These are phyloP conservation scores for Eulithis testata DNA, from an alignment of 2,888 invertebrate species.

Conservation along the genomic window DNA sequence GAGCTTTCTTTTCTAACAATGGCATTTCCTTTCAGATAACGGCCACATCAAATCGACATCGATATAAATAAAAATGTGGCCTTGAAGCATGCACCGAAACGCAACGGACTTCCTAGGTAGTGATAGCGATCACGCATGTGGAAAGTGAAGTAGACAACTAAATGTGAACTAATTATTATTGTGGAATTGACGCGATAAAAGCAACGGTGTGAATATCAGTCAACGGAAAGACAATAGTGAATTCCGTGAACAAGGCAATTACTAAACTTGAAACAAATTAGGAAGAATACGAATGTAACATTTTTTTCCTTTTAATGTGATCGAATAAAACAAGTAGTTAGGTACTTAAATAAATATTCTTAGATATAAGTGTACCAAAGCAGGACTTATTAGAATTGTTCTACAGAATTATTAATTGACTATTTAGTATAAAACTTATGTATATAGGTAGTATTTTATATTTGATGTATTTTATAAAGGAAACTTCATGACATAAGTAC, in stretches of 20 bases:
- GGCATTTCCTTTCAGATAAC: constrained; percentile 52
- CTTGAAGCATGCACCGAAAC: constrained; percentile 21
- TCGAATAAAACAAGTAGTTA: constrained; percentile 38
- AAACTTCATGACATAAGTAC: constrained; percentile 13
- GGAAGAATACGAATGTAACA: constrained; percentile 51
- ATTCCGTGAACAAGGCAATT: constrained; percentile 1
- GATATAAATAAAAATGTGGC: constrained; percentile 35
- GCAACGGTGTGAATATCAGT: constrained; percentile 15
- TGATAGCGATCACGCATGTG: constrained; percentile 34
- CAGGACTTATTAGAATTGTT: constrained; percentile 44
- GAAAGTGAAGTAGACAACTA: constrained; percentile 32
- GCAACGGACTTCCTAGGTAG: constrained; percentile 30
- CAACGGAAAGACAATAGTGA: constrained; percentile 8
- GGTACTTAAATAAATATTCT: constrained; percentile 25
- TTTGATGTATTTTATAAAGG: constrained; percentile 12
- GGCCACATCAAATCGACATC: constrained; percentile 55
- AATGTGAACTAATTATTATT: constrained; percentile 26
- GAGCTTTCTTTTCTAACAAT: background rate
- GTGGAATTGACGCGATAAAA: constrained; percentile 30
- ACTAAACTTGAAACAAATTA: constrained; percentile 55
- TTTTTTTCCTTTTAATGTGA: constrained; percentile 70
- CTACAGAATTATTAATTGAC: constrained; percentile 29
- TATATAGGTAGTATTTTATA: constrained; percentile 16
- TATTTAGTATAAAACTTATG: constrained; percentile 10
- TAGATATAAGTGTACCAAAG: constrained; percentile 60